Evolutionary conservation across 2,888 invertebrate genomes (phyloP).

Genomic region (Apotomis capreana): DNA sequence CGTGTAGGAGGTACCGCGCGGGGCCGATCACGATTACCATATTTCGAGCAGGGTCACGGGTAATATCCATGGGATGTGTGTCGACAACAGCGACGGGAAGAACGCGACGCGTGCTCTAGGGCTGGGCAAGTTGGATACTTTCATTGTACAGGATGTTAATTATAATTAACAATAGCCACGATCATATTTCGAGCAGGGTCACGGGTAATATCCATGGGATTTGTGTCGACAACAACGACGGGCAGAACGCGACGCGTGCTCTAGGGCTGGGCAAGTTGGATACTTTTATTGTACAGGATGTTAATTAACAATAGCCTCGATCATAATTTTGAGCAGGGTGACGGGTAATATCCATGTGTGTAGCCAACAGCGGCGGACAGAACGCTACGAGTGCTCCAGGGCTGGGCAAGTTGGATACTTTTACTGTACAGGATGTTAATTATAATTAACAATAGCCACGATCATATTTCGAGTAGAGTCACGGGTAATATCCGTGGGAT

Average conservation of each 20-base stretch:
- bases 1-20: conserved; percentile 21
- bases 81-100: conserved; percentile 38
- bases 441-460: conserved; percentile 1
- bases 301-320: neutral
- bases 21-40: conserved; percentile 38
- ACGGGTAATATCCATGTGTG: too few relatives aligned
- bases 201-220: conserved; percentile 40
- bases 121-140: neutral
- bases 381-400: too few relatives aligned
- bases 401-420: too few relatives aligned
- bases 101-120: conserved; percentile 17
- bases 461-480: conserved; percentile 38
- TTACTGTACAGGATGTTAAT: too few relatives aligned
- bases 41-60: conserved; percentile 39
- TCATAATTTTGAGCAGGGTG: neutral
- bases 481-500: conserved; percentile 40
- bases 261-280: conserved; percentile 5
- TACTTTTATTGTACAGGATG: neutral
- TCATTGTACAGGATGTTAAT: neutral
- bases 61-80: conserved; percentile 40
- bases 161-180: neutral
- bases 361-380: too few relatives aligned
- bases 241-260: conserved; percentile 14
- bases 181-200: conserved; percentile 39
- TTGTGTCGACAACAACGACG: conserved; percentile 39